Percentiles rank a stretch among this genome's conserved stretches.
Evolutionary conservation across 1,140 invertebrate species (phyloP).

Genomic region (Zaprionus lachaisei): DNA sequence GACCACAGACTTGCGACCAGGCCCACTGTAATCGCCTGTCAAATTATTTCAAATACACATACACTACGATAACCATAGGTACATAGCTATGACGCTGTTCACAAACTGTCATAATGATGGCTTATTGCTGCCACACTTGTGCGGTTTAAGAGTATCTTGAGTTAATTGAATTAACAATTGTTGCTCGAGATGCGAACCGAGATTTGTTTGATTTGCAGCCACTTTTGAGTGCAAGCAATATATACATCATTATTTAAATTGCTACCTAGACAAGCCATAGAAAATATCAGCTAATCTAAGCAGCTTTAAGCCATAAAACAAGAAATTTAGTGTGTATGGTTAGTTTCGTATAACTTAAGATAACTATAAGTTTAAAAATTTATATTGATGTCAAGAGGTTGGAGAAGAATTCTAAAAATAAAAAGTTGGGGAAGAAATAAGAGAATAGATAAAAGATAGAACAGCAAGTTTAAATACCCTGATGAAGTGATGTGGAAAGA

Average conservation of each 20-base stretch:
- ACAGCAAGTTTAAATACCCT: no score
- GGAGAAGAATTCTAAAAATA: no score
- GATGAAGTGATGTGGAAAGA: no score
- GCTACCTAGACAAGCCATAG: fast-evolving
- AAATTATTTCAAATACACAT: slow-evolving; percentile 17
- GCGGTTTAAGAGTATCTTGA: background rate
- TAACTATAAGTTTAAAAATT: no score
- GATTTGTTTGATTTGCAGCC: slow-evolving; percentile 22
- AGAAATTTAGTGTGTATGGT: background rate
- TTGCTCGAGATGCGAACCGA: slow-evolving; percentile 3
- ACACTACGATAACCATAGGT: background rate
- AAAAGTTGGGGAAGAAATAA: no score
- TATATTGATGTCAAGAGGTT: no score
- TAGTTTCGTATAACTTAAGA: no score
- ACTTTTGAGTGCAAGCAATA: background rate
- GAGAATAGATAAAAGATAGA: no score
- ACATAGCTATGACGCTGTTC: slow-evolving; percentile 3
- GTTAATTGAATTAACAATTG: slow-evolving; percentile 32
- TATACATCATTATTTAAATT: background rate
- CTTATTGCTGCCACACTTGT: slow-evolving; percentile 11
- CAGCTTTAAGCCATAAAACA: background rate
- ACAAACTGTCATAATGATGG: slow-evolving; percentile 8
- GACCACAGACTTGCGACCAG: slow-evolving; percentile 30
- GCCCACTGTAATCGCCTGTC: slow-evolving; percentile 32
- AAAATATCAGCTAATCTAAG: background rate